Conservation (phyloP, 2,888 invertebrate genomes). For the Selenia dentaria region DNA sequence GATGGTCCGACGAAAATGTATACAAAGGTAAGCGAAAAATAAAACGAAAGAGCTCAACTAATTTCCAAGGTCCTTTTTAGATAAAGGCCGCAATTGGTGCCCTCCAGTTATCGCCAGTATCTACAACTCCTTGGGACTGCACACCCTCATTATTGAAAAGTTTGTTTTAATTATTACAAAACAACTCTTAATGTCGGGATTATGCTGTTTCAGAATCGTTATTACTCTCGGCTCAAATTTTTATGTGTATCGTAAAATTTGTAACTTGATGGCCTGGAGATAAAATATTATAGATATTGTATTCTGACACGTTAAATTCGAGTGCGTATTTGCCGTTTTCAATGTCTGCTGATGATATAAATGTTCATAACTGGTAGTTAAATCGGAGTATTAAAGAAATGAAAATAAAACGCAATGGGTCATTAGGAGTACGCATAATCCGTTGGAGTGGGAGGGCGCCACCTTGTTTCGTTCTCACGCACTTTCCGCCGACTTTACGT, state of each 20-base stretch:
- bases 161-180: slow-evolving; percentile 34
- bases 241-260: slow-evolving; percentile 35
- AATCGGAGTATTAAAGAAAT: slow-evolving; percentile 59
- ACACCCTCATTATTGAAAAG: slow-evolving; percentile 34
- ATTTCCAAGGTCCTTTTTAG: slow-evolving; percentile 66
- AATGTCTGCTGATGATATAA: slow-evolving; percentile 58
- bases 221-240: slow-evolving; percentile 35
- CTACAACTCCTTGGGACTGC: slow-evolving; percentile 34
- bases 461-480: slow-evolving; percentile 73
- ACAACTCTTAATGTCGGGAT: slow-evolving; percentile 32
- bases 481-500: slow-evolving; percentile 52
- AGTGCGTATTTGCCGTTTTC: slow-evolving; percentile 52
- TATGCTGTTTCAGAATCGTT: slow-evolving; percentile 33
- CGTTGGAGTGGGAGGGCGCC: slow-evolving; percentile 50
- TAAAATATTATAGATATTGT: slow-evolving; percentile 56
- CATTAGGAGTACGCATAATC: slow-evolving; percentile 51
- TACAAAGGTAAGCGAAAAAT: slow-evolving; percentile 75
- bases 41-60: slow-evolving; percentile 66
- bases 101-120: slow-evolving; percentile 56
- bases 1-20: slow-evolving; percentile 71
- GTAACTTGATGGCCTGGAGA: slow-evolving; percentile 20
- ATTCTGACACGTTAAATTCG: slow-evolving; percentile 56
- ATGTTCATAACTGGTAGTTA: slow-evolving; percentile 62
- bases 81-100: slow-evolving; percentile 62
- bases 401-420: slow-evolving; percentile 64